Evolutionary conservation across 1,140 invertebrate genomes (phyloP).

Genomic region (Ctenoplectra terminalis): DNA sequence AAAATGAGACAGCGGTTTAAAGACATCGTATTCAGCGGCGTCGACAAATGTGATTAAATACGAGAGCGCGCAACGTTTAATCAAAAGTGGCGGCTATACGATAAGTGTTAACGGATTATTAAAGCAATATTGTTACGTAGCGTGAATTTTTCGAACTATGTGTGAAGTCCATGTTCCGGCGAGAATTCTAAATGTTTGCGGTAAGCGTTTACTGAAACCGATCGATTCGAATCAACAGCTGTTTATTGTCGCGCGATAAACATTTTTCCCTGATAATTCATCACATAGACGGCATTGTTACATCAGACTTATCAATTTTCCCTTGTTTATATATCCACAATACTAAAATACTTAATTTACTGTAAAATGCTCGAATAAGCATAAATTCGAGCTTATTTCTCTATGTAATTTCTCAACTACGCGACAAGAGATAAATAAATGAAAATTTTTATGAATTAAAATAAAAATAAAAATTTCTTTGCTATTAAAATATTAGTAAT

Average conservation of each 20-base stretch:
- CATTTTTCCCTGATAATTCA: background rate
- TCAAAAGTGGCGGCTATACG: background rate
- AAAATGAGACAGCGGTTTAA: background rate
- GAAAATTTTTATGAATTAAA: no score
- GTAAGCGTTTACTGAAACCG: background rate
- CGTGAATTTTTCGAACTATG: background rate
- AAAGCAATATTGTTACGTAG: background rate
- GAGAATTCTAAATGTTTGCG: background rate
- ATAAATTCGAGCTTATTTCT: background rate
- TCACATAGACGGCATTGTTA: background rate
- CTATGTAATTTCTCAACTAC: no score
- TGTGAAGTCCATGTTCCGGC: background rate
- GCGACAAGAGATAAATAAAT: no score
- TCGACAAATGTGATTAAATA: conserved; percentile 17
- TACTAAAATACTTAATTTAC: background rate
- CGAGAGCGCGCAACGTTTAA: conserved; percentile 23
- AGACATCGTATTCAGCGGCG: conserved; percentile 3
- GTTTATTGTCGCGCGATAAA: background rate
- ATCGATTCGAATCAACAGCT: conserved; percentile 16
- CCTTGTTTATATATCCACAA: background rate
- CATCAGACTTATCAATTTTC: background rate
- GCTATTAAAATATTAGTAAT: no score
- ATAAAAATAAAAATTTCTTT: no score
- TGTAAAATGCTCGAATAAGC: background rate
- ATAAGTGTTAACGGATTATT: background rate